Percentiles rank a stretch among this genome's conserved stretches.
These are phyloP conservation scores for Styela plicata DNA, from an alignment of 23 tunicate genomes.

Conservation along the genomic window DNA sequence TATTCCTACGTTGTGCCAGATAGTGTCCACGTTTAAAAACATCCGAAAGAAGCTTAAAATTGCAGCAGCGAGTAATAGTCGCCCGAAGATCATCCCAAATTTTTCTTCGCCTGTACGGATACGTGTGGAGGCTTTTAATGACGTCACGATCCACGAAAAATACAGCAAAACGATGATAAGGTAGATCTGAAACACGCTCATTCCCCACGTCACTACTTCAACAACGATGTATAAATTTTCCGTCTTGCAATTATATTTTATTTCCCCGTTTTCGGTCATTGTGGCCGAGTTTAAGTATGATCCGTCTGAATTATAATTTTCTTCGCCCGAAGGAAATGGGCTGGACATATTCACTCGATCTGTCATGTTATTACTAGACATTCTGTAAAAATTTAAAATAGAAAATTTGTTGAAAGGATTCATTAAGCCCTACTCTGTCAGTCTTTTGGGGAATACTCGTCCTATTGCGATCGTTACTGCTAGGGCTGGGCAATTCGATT, in stretches of 20 bases:
- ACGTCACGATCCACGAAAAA: conserved; percentile 22
- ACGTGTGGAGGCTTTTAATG: conserved; percentile 7
- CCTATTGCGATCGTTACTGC: no score
- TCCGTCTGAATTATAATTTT: not conserved
- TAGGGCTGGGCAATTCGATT: no score
- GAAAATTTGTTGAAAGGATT: no score
- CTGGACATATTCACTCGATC: not conserved
- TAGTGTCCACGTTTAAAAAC: conserved; percentile 4
- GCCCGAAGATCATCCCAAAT: conserved; percentile 12
- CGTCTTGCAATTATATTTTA: not conserved
- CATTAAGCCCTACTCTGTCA: no score
- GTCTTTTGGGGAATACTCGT: no score
- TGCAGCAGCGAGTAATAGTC: conserved; percentile 20
- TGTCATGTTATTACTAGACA: not conserved
- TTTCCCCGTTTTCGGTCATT: not conserved
- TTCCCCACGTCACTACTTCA: conserved; percentile 8
- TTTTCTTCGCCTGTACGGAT: conserved; percentile 29
- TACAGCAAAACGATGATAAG: conserved; percentile 15
- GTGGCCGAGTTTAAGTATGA: not conserved
- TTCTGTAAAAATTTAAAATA: not conserved
- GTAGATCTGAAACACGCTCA: conserved; percentile 17
- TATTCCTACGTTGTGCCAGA: conserved; percentile 12
- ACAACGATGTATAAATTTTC: conserved; percentile 1
- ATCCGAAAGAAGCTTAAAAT: conserved; percentile 12
- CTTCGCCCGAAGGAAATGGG: not conserved